Evolutionary conservation across 2,113 vertebrate genomes (phyloP), one percentile per base, ranked within the genome.

Genomic region (Epinephelus fuscoguttatus): DNA sequence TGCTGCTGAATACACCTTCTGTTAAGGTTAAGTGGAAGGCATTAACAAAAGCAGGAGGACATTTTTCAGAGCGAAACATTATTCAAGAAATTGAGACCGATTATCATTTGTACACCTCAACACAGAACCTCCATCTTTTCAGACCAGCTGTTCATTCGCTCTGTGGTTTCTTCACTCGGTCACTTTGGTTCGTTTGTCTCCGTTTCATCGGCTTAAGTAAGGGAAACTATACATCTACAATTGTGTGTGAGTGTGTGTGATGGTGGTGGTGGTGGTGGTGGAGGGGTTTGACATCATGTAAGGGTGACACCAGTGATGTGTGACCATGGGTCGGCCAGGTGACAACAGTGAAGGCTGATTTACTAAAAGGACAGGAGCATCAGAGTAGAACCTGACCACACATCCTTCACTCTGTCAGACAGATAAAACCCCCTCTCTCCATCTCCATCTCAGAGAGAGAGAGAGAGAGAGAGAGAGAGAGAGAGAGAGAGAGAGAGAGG

Each of bases 331-430:
- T 96, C 93, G 96, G 92, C 96, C 86, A 96, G 96, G 96, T 97
- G 97, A 98, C 97, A 97, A 96, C 95, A 95, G 95, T 95, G 96
- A 98, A 97, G 96, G 96, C 96, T 97, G 94, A 97, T 96, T 99
- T 97, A 98, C 97, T 98, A 97, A 97, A 96, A 97, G 97, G 97
- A 98, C 97, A 97, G 96, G 96, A 96, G 97, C 97, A 97, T 98
- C 97, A 98, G 97, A 98, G 98, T 97, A 98, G 97, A 98, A 97
- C 96, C 96, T 97, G 94, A 96, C 95, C 96, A 96, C 97, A 94
- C 96, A 99, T 98, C 97, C 96, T 96, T 99, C 97, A 99, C 96
- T 95, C 97, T 98, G 98, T 98, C 98, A 99, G 96, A 96, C 94
- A 95, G 96, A 96, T 97, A 97, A 87, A 97, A 96, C 96, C 97